Conservation (phyloP, 1,140 invertebrate genomes). For the Drosophila leontia region DNA sequence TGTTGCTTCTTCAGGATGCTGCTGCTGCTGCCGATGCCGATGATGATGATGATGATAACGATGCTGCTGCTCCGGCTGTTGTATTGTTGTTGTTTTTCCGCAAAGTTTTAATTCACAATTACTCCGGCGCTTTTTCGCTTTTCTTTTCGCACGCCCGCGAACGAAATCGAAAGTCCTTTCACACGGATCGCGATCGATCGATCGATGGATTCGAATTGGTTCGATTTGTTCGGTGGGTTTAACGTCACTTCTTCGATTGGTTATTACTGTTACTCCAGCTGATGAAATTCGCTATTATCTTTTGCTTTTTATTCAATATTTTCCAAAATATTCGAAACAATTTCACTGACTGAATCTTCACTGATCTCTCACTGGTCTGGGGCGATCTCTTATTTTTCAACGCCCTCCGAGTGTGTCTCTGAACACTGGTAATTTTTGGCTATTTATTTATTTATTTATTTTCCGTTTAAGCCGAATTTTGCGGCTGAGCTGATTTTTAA, state of each 20-base stretch:
- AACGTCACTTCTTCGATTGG: constrained; percentile 11
- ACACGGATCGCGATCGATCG: constrained; percentile 27
- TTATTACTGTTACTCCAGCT: constrained; percentile 24
- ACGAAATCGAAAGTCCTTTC: constrained; percentile 70
- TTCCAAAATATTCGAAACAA: constrained; percentile 16
- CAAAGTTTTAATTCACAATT: constrained; percentile 49
- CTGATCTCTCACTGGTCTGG: constrained; percentile 39
- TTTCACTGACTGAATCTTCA: constrained; percentile 41
- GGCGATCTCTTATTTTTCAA: constrained; percentile 34
- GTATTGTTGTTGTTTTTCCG: constrained; percentile 36
- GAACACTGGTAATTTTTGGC: constrained; percentile 38
- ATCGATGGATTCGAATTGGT: constrained; percentile 17
- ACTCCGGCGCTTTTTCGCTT: constrained; percentile 38
- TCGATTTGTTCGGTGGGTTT: constrained; percentile 24
- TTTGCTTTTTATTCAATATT: neutral
- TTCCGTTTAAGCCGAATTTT: constrained; percentile 61
- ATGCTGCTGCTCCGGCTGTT: constrained; percentile 18
- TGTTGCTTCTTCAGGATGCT: constrained; percentile 50
- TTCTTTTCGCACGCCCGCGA: constrained; percentile 29
- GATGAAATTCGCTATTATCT: constrained; percentile 25
- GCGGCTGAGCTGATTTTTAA: neutral
- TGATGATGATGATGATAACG: constrained; percentile 9
- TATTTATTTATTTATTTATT: constrained; percentile 34
- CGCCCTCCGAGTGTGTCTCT: constrained; percentile 49
- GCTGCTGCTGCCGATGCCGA: constrained; percentile 1